Evolutionary conservation across 2,888 invertebrate species (phyloP), one percentile per base, ranked within the genome.

Genomic region (Agrotis clavis): DNA sequence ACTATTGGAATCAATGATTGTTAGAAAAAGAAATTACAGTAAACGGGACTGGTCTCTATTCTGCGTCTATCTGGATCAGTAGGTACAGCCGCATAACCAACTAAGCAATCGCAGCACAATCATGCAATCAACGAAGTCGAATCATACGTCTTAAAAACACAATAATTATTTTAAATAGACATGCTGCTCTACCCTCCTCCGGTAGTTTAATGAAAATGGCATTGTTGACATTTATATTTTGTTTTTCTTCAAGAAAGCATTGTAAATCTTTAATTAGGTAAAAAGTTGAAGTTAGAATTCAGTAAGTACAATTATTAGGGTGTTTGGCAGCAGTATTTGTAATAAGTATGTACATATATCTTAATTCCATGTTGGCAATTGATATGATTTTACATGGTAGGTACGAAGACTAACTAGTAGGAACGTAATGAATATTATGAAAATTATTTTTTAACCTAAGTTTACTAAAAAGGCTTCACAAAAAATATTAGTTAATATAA

Each of bases 301-400:
- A 30, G 11, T 30, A 50, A 19, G 21, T 35, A 35, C 35, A 35
- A 35, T 35, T 41, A 35, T 35, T 41, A 11, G 9, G 41, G 41
- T 18, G 19, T 47, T 21, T 62, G 16, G 4, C 1, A 47, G 47
- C 13, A 11, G 4, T 30, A 18, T 51, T 71, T 73, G 45, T 7
- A 59, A 30, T 16, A 48, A n/a, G 18, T 9, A 35, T 2, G 25
- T 25, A 25, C 2, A 25, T n/a, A n/a, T 48, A 41, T 41, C 4
- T 21, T 57, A 45, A 45, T 50, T 75, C 25, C 19, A 41, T 57
- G 9, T 11, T 11, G 41, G 41, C 1, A 41, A 53, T 54, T 79
- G 80, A 80, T 83, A 79, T 74, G 68, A 65, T n/a, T 53, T 48
- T 74, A 30, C 16, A 59, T 53, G 78, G n/a, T 47, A 41, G 78